phyloP scores from a whole-genome alignment of 2,113 vertebrate species.

The Psilopogon haemacephalus region DNA sequence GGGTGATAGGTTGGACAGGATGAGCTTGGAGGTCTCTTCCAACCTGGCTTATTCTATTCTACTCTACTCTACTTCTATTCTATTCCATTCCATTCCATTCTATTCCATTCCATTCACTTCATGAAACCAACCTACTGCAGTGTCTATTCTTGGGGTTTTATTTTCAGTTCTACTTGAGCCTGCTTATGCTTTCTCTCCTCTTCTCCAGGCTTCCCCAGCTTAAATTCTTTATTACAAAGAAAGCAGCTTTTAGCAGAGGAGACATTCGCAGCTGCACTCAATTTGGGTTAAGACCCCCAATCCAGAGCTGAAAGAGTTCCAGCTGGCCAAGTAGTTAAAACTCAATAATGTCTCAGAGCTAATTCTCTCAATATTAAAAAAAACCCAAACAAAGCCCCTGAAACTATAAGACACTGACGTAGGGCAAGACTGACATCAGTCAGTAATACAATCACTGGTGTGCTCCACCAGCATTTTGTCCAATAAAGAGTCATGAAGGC shows the following conservation, averaged over 20 bases:
- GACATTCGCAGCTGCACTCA: neutral
- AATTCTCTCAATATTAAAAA: neutral
- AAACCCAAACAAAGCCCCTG: too few species aligned
- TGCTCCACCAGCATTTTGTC: neutral
- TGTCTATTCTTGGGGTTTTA: neutral
- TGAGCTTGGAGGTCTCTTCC: too few species aligned
- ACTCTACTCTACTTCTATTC: too few species aligned
- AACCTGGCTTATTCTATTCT: too few species aligned
- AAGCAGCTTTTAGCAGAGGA: neutral
- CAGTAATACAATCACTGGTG: neutral
- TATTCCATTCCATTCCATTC: too few species aligned
- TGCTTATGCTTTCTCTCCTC: neutral
- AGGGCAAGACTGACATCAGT: neutral
- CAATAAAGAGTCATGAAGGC: neutral
- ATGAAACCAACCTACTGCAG: fast-evolving
- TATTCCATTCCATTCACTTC: too few species aligned
- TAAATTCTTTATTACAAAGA: neutral
- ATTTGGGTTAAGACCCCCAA: neutral
- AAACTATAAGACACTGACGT: neutral
- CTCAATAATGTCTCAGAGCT: neutral
- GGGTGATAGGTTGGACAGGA: too few species aligned
- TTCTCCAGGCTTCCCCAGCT: neutral
- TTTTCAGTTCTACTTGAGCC: neutral
- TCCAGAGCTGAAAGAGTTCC: neutral
- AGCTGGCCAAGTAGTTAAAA: neutral